Conservation (phyloP, 64 coral and sea anemone genomes). For the Montipora cactus region DNA sequence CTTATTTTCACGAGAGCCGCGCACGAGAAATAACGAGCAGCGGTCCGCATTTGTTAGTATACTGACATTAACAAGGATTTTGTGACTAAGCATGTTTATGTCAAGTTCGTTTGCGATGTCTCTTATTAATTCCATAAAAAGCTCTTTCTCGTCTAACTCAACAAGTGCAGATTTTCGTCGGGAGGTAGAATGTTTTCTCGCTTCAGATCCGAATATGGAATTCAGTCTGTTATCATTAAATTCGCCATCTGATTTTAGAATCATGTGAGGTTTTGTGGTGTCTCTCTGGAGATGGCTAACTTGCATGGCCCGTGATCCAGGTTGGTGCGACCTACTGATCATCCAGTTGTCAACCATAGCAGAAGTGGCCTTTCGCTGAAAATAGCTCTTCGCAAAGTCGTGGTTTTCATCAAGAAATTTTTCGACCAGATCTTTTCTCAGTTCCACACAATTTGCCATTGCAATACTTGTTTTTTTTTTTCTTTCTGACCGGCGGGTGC, state of each 20-base stretch:
- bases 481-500: not conserved
- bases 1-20: constrained; percentile 84
- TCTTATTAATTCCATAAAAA: constrained; percentile 98
- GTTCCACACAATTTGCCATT: constrained; percentile 12
- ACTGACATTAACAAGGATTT: constrained; percentile 96
- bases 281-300: constrained; percentile 77
- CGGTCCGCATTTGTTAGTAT: constrained; percentile 96
- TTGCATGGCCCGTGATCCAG: constrained; percentile 81
- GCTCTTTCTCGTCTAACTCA: constrained; percentile 84
- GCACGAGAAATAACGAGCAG: constrained; percentile 91
- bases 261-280: constrained; percentile 12
- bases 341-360: constrained; percentile 96
- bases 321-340: constrained; percentile 76
- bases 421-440: constrained; percentile 83
- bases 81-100: constrained; percentile 95
- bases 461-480: not conserved
- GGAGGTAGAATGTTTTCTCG: constrained; percentile 23
- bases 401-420: constrained; percentile 82
- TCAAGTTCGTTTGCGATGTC: constrained; percentile 97
- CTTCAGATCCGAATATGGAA: constrained; percentile 45
- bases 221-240: constrained; percentile 39
- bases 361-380: constrained; percentile 87
- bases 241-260: constrained; percentile 4
- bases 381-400: constrained; percentile 89
- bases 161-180: constrained; percentile 50